phyloP scores from a whole-genome alignment of 2,113 vertebrate species.

The Panthera tigris region DNA sequence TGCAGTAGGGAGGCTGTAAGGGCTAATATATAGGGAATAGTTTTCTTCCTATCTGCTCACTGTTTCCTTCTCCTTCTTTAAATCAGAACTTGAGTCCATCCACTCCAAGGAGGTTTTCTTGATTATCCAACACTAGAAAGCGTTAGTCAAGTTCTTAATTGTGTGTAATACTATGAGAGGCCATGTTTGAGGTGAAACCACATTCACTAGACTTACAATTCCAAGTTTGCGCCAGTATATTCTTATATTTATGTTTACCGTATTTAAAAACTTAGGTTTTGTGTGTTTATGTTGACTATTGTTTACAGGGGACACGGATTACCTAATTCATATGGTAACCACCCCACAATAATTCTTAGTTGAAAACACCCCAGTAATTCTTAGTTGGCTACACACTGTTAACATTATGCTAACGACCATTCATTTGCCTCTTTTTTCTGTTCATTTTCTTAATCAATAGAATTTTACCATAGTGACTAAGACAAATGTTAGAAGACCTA shows the following conservation, averaged over 20 bases:
- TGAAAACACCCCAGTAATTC: not conserved
- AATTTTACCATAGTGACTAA: slow-evolving; percentile 42
- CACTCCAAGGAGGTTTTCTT: slow-evolving; percentile 58
- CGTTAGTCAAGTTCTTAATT: slow-evolving; percentile 62
- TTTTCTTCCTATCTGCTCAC: slow-evolving; percentile 64
- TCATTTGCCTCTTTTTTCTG: slow-evolving; percentile 44
- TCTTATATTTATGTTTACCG: slow-evolving; percentile 21
- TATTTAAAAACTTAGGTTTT: slow-evolving; percentile 41
- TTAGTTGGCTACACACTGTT: slow-evolving; percentile 43
- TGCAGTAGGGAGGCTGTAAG: slow-evolving; percentile 62
- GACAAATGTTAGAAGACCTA: slow-evolving; percentile 22
- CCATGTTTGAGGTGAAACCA: slow-evolving; percentile 49
- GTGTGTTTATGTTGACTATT: slow-evolving; percentile 27
- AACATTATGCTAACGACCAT: slow-evolving; percentile 9
- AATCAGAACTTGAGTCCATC: slow-evolving; percentile 36
- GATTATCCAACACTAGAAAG: slow-evolving; percentile 58
- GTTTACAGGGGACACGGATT: not conserved
- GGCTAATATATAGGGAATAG: slow-evolving; percentile 70
- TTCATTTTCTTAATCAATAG: slow-evolving; percentile 34
- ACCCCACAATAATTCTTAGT: not conserved
- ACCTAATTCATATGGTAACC: slow-evolving; percentile 20
- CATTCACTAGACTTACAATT: not conserved
- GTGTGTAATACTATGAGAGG: slow-evolving; percentile 24
- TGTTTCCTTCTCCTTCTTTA: slow-evolving; percentile 65
- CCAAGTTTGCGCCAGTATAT: not conserved